Conservation (phyloP, 2,113 vertebrate species). For the Tetrao urogallus region DNA sequence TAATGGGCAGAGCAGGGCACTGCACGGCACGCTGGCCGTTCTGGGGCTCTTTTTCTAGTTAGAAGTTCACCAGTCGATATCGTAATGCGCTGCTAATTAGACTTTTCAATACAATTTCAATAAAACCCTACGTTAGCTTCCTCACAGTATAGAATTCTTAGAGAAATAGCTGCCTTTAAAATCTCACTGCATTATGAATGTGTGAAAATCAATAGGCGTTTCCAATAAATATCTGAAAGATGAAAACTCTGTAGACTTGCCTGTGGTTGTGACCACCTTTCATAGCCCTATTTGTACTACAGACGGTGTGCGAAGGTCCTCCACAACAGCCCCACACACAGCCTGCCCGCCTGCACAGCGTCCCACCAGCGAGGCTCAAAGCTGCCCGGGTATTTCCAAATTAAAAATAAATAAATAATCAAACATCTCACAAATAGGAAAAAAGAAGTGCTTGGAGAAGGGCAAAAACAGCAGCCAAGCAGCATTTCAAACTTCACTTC, state of each 20-base stretch:
- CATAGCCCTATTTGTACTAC: not conserved
- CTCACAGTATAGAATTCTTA: not conserved
- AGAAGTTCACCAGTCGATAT: not conserved
- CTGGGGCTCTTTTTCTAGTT: not conserved
- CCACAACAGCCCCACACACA: not conserved
- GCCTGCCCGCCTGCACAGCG: not conserved
- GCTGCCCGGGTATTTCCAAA: not conserved
- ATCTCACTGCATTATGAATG: not conserved
- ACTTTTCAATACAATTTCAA: not conserved
- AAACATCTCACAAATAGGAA: not conserved
- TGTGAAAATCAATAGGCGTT: conserved; percentile 35
- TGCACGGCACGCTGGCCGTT: fast-evolving
- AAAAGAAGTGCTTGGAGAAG: not conserved
- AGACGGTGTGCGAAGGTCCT: not conserved
- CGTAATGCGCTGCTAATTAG: not conserved
- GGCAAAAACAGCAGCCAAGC: not conserved
- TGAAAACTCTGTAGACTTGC: not conserved
- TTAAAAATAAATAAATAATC: not conserved
- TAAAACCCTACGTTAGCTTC: not conserved
- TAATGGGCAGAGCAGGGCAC: fast-evolving
- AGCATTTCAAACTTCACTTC: not conserved
- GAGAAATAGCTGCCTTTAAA: not conserved
- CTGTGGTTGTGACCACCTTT: not conserved
- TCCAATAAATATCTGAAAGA: not conserved
- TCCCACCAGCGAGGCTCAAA: not conserved